Evolutionary conservation across 2,113 vertebrate species (phyloP).

Genomic region (Andinoacara biseriatus): DNA sequence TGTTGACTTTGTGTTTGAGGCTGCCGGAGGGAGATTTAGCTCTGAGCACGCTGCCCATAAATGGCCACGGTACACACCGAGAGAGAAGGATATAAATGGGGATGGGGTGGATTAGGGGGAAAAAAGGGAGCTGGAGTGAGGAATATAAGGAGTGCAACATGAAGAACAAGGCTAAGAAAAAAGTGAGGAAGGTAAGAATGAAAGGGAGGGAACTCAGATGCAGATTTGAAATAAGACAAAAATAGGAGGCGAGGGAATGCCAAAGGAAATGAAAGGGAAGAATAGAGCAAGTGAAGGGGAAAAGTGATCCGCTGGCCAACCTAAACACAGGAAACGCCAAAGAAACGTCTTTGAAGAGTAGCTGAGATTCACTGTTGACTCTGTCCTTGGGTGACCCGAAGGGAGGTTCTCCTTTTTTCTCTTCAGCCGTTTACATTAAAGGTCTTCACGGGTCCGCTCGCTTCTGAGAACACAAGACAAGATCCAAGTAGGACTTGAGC

Average conservation of each 20-base stretch:
- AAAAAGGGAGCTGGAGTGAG: not conserved
- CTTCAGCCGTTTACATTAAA: not conserved
- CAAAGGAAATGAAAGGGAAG: slow-evolving; percentile 32
- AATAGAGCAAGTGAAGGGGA: not conserved
- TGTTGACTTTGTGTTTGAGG: not conserved
- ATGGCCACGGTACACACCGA: slow-evolving; percentile 48
- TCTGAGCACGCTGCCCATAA: slow-evolving; percentile 52
- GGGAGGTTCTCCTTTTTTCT: not conserved
- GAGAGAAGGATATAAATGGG: slow-evolving; percentile 5
- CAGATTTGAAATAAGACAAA: slow-evolving; percentile 28
- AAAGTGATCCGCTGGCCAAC: slow-evolving; percentile 29
- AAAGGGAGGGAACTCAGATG: not conserved
- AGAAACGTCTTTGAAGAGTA: slow-evolving; percentile 8
- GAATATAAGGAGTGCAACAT: not conserved
- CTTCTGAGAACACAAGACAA: not conserved
- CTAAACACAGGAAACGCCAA: slow-evolving; percentile 54
- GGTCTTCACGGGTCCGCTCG: not conserved
- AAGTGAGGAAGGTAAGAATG: not conserved
- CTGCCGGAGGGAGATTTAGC: slow-evolving; percentile 22
- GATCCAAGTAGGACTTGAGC: not conserved
- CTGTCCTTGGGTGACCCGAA: not conserved
- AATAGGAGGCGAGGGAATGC: slow-evolving; percentile 29
- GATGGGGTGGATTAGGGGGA: not conserved
- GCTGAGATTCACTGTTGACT: not conserved
- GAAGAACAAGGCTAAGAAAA: slow-evolving; percentile 1